A percentile compares a stretch with the other conserved stretches of the same genome.
These are phyloP conservation scores for Chrysocyon brachyurus DNA, from an alignment of 2,797 vertebrate genomes.

Conservation along the genomic window DNA sequence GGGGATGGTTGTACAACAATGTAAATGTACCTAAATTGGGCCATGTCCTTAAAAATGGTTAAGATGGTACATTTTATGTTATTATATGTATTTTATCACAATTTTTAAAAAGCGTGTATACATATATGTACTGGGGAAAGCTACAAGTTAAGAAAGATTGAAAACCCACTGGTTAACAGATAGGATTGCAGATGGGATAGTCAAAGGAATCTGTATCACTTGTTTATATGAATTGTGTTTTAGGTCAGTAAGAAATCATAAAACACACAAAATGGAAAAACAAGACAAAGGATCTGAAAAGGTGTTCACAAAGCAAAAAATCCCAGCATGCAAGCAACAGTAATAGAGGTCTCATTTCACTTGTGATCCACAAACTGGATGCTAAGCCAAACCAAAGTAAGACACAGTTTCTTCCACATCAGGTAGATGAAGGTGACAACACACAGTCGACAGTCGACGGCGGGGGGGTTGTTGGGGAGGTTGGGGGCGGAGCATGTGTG, in stretches of 20 bases:
- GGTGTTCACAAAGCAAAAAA: not conserved
- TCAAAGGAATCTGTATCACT: not conserved
- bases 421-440: too few species aligned
- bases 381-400: not conserved
- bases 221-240: not conserved
- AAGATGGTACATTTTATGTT: not conserved
- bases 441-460: too few species aligned
- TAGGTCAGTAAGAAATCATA: not conserved
- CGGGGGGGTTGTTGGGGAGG: too few species aligned
- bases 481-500: fast-evolving
- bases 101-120: fast-evolving
- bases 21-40: not conserved
- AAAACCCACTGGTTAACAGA: not conserved
- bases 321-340: too few species aligned
- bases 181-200: not conserved
- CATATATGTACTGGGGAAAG: not conserved
- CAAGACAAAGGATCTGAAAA: not conserved
- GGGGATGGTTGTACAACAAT: too few species aligned
- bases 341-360: too few species aligned
- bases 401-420: not conserved
- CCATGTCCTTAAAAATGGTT: not conserved
- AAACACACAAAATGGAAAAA: not conserved
- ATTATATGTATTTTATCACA: not conserved
- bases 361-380: not conserved
- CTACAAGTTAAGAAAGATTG: not conserved